phyloP scores from a whole-genome alignment of 2,113 vertebrate species.

The Atrichornis clamosus region DNA sequence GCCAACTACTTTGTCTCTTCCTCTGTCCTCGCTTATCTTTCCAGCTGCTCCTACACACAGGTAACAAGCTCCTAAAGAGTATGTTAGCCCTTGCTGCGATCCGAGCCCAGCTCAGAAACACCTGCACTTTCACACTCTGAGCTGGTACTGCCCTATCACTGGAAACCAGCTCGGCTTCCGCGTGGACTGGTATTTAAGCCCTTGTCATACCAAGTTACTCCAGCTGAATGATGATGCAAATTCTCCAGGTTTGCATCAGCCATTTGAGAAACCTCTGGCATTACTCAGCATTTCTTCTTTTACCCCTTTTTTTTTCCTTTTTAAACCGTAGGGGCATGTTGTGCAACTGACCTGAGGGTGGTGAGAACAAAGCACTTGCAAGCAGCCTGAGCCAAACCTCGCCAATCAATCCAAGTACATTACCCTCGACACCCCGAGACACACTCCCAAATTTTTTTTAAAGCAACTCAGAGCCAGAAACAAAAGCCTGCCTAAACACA shows the following conservation, averaged over 20 bases:
- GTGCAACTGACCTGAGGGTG: conserved; percentile 60
- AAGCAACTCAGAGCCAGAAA: conserved; percentile 32
- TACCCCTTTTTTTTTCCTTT: neutral
- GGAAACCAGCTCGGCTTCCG: conserved; percentile 74
- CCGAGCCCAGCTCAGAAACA: conserved; percentile 54
- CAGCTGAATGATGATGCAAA: conserved; percentile 82
- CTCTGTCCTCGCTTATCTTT: neutral
- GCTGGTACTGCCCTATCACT: conserved; percentile 61
- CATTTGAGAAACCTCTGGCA: conserved; percentile 68
- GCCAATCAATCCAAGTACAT: conserved; percentile 31
- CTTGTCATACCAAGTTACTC: conserved; percentile 78
- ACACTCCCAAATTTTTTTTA: conserved; percentile 39
- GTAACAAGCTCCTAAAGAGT: conserved; percentile 21
- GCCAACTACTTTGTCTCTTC: neutral
- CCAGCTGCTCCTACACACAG: conserved; percentile 22
- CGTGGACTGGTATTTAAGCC: conserved; percentile 76
- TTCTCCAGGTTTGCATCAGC: conserved; percentile 87
- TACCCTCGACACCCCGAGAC: conserved; percentile 27
- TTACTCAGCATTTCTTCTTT: conserved; percentile 74
- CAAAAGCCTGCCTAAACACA: conserved; percentile 53
- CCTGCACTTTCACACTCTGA: conserved; percentile 51
- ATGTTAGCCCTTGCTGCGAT: neutral
- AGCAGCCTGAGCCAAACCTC: conserved; percentile 29
- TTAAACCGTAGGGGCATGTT: conserved; percentile 59
- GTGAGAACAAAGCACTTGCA: conserved; percentile 62